These are phyloP conservation scores for Heterochromis multidens DNA, from an alignment of 2,113 vertebrate genomes.

Conservation along the genomic window DNA sequence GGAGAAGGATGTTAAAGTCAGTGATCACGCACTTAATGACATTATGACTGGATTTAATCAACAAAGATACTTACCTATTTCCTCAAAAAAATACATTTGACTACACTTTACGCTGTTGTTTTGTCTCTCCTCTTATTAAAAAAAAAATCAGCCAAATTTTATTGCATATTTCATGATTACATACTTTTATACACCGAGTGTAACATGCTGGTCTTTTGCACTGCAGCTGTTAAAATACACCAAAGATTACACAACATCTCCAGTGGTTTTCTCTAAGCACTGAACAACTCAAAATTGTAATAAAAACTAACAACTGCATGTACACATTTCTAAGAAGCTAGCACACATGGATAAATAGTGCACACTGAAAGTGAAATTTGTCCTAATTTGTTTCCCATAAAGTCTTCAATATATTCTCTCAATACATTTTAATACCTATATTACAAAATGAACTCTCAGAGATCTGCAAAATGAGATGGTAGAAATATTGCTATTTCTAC, in stretches of 20 bases:
- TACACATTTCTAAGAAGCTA: neutral
- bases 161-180: too few relatives aligned
- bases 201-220: neutral
- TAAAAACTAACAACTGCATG: neutral
- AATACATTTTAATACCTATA: slow-evolving; percentile 32
- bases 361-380: neutral
- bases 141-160: too few relatives aligned
- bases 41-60: neutral
- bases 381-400: slow-evolving; percentile 23
- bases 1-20: neutral
- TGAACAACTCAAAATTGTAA: neutral
- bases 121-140: too few relatives aligned
- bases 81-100: too few relatives aligned
- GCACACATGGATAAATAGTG: neutral
- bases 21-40: neutral
- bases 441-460: neutral
- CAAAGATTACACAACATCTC: neutral
- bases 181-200: neutral
- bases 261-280: neutral
- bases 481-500: slow-evolving; percentile 58
- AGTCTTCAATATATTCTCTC: slow-evolving; percentile 35
- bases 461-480: slow-evolving; percentile 2
- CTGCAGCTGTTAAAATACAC: neutral
- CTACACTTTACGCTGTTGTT: too few relatives aligned
- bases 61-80: too few relatives aligned